Base-by-base conservation (phyloP, 2,113 vertebrate genomes). In the Ranitomeya variabilis region DNA sequence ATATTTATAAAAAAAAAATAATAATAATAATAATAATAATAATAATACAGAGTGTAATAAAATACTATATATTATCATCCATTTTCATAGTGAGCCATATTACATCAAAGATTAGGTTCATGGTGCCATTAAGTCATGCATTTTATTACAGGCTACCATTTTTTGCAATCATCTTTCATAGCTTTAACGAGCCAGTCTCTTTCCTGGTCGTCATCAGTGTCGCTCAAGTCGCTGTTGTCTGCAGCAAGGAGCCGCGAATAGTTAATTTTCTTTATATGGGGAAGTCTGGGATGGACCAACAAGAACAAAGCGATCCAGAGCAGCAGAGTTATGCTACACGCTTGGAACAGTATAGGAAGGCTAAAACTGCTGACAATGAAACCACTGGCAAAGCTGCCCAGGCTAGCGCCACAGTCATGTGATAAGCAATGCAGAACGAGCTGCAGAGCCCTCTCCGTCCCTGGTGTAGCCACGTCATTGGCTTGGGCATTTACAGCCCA, bases 101-200 rank as follows among this genome's bases (percentile, higher is more conserved):
- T 16, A 69, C 51, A 64, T 67, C 23, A 67, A n/a, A 78, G 21
- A 16, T 21, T 13, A 64, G n/a, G 12, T 69, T 14, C 62, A 23
- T 6, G 8, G 15, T 15, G 11, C 6, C 54, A 3, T 2, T 7
- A 45, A 80, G 14, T 80, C 55, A 59, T 80, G 78, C 78, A 80
- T 11, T 54, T 52, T n/a, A 54, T 31, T 7, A 10, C 52, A 15
- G 19, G 85, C 59, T 88, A 87, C 90, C 90, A 91, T 74, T 31
- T 90, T 51, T 90, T 91, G 69, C 81, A 86, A 4, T 96, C 95
- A 1, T 96, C 94, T 13, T 94, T 95, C 95, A 98, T 94, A 0
- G 96, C 97, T 88, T 94, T 97, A 57, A 96, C 96, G 7, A 98
- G 94, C 97, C 97, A 99, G 92, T 97, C 97, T 76, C 90, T 93